These are phyloP conservation scores for Morpho achilles DNA, from an alignment of 2,888 invertebrate genomes.

Conservation along the genomic window DNA sequence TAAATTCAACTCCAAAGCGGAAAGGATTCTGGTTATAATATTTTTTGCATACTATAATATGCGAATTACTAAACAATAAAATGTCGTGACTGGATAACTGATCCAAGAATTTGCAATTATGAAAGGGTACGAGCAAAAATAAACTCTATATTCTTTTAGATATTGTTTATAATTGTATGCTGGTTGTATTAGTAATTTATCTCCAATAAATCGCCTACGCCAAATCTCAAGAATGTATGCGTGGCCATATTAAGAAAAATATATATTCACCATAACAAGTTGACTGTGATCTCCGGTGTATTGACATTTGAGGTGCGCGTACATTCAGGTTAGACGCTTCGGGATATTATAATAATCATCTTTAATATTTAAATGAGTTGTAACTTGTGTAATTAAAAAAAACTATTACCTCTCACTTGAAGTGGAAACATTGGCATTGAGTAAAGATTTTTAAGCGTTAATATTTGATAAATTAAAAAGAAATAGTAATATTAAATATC, in stretches of 20 bases:
- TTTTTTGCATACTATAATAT: neutral
- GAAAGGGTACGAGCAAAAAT: neutral
- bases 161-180: constrained; percentile 4
- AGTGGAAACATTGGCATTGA: too few relatives aligned
- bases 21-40: neutral
- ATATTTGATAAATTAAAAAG: neutral
- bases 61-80: neutral
- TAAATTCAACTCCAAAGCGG: too few relatives aligned
- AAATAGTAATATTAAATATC: neutral
- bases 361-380: too few relatives aligned
- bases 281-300: constrained; percentile 5
- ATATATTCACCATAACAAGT: constrained; percentile 10
- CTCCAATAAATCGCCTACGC: constrained; percentile 9
- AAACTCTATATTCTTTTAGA: neutral
- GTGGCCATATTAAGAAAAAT: constrained; percentile 10
- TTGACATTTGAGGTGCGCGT: constrained; percentile 2
- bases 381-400: too few relatives aligned
- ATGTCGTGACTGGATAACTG: constrained; percentile 7
- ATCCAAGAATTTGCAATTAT: constrained; percentile 6
- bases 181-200: constrained; percentile 2
- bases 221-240: constrained; percentile 9
- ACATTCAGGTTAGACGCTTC: neutral
- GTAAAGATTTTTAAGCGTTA: too few relatives aligned
- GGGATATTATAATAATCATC: neutral
- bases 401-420: too few relatives aligned